Evolutionary conservation across 2,113 vertebrate genomes (phyloP).

Genomic region (Malurus cyaneus): DNA sequence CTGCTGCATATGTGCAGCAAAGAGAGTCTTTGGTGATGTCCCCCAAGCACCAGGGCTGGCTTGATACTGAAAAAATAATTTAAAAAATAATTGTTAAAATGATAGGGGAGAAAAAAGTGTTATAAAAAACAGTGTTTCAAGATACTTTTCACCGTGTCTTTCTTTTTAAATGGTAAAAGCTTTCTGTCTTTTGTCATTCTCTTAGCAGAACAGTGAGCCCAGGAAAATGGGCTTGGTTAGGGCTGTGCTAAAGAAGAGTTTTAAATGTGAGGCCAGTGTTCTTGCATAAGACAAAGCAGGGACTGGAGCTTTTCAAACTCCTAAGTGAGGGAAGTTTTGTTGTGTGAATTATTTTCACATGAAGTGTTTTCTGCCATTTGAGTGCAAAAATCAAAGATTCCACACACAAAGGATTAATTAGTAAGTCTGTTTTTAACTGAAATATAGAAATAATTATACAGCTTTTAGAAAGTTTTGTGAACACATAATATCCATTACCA

Average conservation of each 20-base stretch:
- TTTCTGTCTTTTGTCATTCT: not conserved
- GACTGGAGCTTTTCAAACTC: not conserved
- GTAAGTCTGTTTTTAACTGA: not conserved
- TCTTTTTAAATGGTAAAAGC: not conserved
- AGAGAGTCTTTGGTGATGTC: not conserved
- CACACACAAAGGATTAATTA: not conserved
- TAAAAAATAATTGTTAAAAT: not conserved
- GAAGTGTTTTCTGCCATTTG: not conserved
- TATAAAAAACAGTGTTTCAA: not conserved
- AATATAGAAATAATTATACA: not conserved
- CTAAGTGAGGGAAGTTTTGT: not conserved
- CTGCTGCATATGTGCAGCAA: not conserved
- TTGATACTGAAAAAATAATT: not conserved
- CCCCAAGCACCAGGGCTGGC: not conserved
- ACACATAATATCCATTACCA: not conserved
- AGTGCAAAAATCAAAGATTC: not conserved
- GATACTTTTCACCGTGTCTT: not conserved
- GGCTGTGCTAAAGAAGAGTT: not conserved
- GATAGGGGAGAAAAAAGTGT: rapidly evolving
- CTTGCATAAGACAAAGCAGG: not conserved
- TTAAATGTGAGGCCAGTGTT: not conserved
- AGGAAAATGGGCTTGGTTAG: not conserved
- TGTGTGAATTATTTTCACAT: not conserved
- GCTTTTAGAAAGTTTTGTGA: not conserved
- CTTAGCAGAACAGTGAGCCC: not conserved